Evolutionary conservation across 2,888 invertebrate species (phyloP), one percentile per base, ranked within the genome.

Genomic region (Lycia hirtaria): DNA sequence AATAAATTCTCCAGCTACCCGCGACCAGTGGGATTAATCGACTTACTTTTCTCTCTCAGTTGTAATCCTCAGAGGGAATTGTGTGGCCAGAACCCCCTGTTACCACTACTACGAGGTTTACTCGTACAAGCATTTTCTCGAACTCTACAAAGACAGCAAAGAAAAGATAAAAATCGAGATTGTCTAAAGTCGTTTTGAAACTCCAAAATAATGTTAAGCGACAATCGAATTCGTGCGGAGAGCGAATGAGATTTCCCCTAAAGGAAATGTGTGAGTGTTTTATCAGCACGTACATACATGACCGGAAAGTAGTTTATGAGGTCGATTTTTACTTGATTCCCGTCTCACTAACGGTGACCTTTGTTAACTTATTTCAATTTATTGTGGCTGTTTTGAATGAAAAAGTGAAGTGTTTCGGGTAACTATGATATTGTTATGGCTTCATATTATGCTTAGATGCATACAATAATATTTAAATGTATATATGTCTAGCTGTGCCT

Each of bases 11-110:
- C 83, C 67, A 73, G 80, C 77, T 76, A 71, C 79, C 74, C 74
- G 80, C 81, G 81, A 81, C 84, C 84, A 78, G 78, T 77, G 88
- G 90, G 87, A 91, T 91, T 90, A 91, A 89, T 90, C 88, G 88
- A 85, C 89, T 88, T 88, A 88, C 88, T 90, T 90, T 88, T 87
- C 87, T 88, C 87, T 87, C 86, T 80, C 79, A 68, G 69, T 78
- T 78, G 78, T 88, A 87, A 91, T 88, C 87, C 88, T 81, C 83
- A 74, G 76, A 79, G 88, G 85, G 88, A 87, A 87, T 88, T 86
- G 85, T 88, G 85, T 82, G 86, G 83, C 83, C 77, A 85, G 79
- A 78, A 83, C 80, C 74, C 69, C 73, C 76, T 78, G 75, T 72
- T 75, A 71, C 81, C 81, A 68, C 78, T 82, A 81, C 86, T 73